phyloP scores from a whole-genome alignment of 2,888 invertebrate genomes.

The Daptonema setosum region DNA sequence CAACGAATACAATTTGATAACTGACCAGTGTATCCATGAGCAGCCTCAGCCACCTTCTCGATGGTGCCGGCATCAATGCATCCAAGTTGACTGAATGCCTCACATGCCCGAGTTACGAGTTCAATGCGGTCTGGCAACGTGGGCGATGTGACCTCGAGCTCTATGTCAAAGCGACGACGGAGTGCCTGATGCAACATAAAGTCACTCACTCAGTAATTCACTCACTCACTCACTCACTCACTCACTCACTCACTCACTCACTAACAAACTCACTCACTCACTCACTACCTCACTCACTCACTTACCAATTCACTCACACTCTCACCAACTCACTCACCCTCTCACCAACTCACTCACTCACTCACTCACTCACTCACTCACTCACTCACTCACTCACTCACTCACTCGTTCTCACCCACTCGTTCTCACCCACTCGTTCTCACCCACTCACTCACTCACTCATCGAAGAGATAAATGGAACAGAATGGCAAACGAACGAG shows the following conservation, averaged over 20 bases:
- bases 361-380: no score
- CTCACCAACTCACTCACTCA: no score
- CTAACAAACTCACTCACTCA: conserved; percentile 9
- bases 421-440: no score
- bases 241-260: conserved; percentile 1
- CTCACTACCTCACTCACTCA: conserved; percentile 16
- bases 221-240: conserved; percentile 7
- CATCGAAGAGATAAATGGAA: no score
- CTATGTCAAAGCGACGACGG: conserved; percentile 17
- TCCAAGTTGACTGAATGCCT: no score
- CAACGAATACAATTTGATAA: background rate
- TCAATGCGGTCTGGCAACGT: conserved; percentile 2
- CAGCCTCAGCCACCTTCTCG: background rate
- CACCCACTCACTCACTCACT: no score
- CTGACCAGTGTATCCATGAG: background rate
- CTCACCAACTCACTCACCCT: no score
- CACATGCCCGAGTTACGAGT: background rate
- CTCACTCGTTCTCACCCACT: no score
- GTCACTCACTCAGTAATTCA: background rate
- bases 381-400: no score
- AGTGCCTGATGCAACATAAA: conserved; percentile 11
- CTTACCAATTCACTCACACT: conserved; percentile 8
- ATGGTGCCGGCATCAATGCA: background rate
- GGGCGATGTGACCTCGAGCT: conserved; percentile 12
- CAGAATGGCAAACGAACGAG: no score